Percentiles rank a stretch among this genome's conserved stretches.
Conservation (phyloP, 2,113 vertebrate genomes). For the Rhea pennata region DNA sequence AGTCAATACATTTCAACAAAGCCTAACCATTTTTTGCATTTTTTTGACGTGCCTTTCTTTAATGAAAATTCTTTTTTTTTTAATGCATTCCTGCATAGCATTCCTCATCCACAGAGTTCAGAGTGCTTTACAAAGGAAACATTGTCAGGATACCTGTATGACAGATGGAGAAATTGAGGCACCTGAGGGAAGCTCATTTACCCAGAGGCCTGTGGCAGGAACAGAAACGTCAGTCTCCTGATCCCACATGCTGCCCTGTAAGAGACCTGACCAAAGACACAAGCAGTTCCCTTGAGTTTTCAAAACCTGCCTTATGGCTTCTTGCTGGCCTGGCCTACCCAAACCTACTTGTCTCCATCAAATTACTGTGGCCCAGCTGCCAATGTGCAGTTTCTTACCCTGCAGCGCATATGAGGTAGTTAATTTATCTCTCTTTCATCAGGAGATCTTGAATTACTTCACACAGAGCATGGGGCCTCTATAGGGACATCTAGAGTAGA, state of each 20-base stretch:
- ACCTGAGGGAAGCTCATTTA: neutral
- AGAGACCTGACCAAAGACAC: neutral
- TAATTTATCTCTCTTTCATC: slow-evolving; percentile 36
- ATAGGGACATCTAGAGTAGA: neutral
- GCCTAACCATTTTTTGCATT: neutral
- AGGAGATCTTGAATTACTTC: slow-evolving; percentile 34
- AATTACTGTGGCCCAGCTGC: neutral
- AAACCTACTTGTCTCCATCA: slow-evolving; percentile 2
- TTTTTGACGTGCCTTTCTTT: neutral
- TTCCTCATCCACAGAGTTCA: neutral
- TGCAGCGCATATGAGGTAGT: neutral
- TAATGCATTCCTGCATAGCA: neutral
- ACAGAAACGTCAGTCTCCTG: fast-evolving
- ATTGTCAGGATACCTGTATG: neutral
- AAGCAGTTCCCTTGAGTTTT: neutral
- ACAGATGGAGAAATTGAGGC: neutral
- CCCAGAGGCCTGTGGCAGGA: neutral
- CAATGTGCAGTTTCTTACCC: neutral
- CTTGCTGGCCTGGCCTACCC: neutral
- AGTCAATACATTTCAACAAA: slow-evolving; percentile 11
- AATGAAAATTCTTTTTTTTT: fast-evolving
- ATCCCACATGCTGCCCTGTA: neutral
- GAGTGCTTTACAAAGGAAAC: neutral
- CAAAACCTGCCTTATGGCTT: neutral
- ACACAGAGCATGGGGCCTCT: neutral